phyloP scores from a whole-genome alignment of 2,113 vertebrate species.

The Sturnira hondurensis region DNA sequence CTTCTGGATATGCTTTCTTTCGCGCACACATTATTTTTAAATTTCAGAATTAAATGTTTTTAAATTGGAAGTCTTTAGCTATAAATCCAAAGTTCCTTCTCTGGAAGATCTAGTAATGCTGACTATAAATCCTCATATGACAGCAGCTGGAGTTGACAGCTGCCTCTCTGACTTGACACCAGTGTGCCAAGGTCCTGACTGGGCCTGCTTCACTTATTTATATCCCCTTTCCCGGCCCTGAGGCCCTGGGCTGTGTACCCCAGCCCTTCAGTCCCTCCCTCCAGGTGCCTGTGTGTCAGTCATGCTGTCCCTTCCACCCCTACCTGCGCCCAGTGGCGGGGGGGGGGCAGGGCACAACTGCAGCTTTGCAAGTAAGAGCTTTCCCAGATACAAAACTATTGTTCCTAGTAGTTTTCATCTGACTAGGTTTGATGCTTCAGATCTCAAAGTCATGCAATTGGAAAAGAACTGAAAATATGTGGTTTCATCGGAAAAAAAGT shows the following conservation, averaged over 20 bases:
- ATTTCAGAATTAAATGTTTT: neutral
- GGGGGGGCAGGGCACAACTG: fast-evolving
- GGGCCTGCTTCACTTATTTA: neutral
- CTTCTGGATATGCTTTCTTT: neutral
- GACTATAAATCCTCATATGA: neutral
- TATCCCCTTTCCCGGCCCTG: too few relatives aligned
- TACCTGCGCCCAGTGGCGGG: too few relatives aligned
- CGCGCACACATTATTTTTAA: neutral
- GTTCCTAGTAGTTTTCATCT: neutral
- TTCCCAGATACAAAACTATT: neutral
- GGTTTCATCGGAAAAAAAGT: neutral
- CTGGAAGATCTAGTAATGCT: neutral
- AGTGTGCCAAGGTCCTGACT: neutral
- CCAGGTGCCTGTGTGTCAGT: fast-evolving
- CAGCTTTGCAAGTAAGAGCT: neutral
- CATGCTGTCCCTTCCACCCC: neutral
- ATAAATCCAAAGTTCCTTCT: neutral
- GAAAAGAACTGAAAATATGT: neutral
- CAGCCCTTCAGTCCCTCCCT: neutral
- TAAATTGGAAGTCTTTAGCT: neutral
- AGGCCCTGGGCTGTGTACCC: neutral
- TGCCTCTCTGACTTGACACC: neutral
- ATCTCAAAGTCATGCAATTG: neutral
- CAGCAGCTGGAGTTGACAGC: neutral
- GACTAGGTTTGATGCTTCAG: neutral